Base-by-base conservation (phyloP, 2,113 vertebrate genomes). In the Beaufortia kweichowensis region DNA sequence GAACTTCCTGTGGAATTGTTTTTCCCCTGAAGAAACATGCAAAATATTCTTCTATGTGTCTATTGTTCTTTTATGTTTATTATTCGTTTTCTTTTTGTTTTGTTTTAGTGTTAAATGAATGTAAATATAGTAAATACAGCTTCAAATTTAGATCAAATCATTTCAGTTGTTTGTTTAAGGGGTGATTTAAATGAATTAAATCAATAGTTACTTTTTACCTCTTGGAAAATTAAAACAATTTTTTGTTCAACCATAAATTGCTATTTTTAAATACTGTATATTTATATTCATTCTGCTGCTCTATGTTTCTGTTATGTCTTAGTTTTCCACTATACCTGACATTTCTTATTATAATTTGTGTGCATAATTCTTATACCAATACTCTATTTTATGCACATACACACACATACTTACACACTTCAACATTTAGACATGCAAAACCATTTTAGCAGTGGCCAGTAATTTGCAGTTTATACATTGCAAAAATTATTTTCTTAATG, bases 21-120 rank as follows among this genome's bases (percentile, higher is more conserved):
- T 6, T 19, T 8, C 17, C 48, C n/a, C n/a, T n/a, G n/a, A 12
- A 64, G 6, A n/a, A 33, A n/a, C 59, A 68, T 68, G 28, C 43
- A 26, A 56, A 70, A 69, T 17, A 11, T 14, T 41, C 41, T 15
- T 5, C 35, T n/a, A 53, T n/a, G 19, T 53, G 17, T 53, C 48
- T 53, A 53, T 41, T 63, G 33, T 41, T 64, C n/a, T 35, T 63
- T 29, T 28, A 14, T 33, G 0, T 28, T 8, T 84, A 88, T 86
- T 84, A 84, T 88, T 86, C 72, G 86, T 82, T 50, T 81, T 85
- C 81, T 85, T 88, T 90, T 88, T 84, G 81, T 85, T 82, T 86
- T 86, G 89, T 89, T 84, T 89, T 80, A 87, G 92, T 87, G 90
- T 89, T 90, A 90, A 90, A 90, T 89, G 86, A 91, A 92, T 88